Base-by-base conservation (phyloP, 2,113 vertebrate species). In the Mirounga angustirostris region DNA sequence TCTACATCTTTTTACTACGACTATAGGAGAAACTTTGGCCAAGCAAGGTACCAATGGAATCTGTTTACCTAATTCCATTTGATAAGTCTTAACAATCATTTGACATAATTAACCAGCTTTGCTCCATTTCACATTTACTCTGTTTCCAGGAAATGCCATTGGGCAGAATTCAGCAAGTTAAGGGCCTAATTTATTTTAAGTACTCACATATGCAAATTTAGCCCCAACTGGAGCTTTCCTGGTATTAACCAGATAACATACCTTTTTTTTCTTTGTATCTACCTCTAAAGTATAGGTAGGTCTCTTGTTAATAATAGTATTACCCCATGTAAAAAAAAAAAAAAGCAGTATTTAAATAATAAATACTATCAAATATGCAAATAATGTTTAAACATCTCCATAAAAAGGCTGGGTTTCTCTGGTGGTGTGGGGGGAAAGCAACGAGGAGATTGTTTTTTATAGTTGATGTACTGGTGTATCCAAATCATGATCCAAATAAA, bases 401-500 rank as follows among this genome's bases (percentile, higher is more conserved):
- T 67, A 84, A 58, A 84, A 50, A 46, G 30, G 58, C 30, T 67
- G 30, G 30, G 59, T 85, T 78, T 69, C 59, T 58, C 50, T 78
- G 43, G 74, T 67, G 16, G 14, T 14, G 2, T 58, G 2, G 10
- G 12, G 3, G 19, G 15, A 2, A 14, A 4, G 4, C n/a, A 61
- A 36, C 26, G 8, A 50, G 69, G 19, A 73, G 59, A 74, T 43
- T 15, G 3, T 54, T 91, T 65, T 95, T 78, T 67, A 14, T 50
- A 69, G 28, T 33, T 85, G n/a, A 14, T 84, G 16, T 54, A 95
- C 26, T 56, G 15, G 30, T 78, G 18, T 56, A 85, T 30, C 78
- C 94, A 78, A 95, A 50, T 36, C 59, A 91, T 67, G 33, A 69
- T n/a, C 71, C 58, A 78, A 91, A 84, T 58, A 91, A 91, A 91